Evolutionary conservation across 2,113 vertebrate genomes (phyloP).

Genomic region (Lethenteron camtschaticum): DNA sequence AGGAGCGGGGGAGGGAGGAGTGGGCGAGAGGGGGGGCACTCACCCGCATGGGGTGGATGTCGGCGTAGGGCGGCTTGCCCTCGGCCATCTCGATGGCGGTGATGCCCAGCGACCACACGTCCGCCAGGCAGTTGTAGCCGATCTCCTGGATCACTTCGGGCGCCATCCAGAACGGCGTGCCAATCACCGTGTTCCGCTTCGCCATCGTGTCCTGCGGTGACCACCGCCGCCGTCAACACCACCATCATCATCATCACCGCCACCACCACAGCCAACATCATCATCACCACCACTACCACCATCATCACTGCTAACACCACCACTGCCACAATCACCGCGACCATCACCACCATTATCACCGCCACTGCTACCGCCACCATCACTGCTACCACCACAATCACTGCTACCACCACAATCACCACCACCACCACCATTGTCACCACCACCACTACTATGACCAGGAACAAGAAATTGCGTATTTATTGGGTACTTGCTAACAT

Average conservation of each 20-base stretch:
- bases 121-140: conserved; percentile 78
- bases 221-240: no score
- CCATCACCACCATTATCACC: not conserved
- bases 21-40: conserved; percentile 10
- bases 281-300: no score
- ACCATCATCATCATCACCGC: no score
- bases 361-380: not conserved
- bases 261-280: no score
- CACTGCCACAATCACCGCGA: not conserved
- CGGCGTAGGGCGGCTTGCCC: conserved; percentile 75
- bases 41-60: conserved; percentile 91
- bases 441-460: no score
- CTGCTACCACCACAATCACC: no score
- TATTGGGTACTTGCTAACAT: no score
- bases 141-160: conserved; percentile 93
- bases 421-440: no score
- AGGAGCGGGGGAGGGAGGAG: no score
- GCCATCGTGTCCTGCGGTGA: conserved; percentile 74
- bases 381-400: no score
- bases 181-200: conserved; percentile 78
- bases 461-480: no score
- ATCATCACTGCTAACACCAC: no score
- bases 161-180: conserved; percentile 93
- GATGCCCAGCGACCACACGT: conserved; percentile 86
- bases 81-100: conserved; percentile 89